These are phyloP conservation scores for Lasioglossum leucozonium DNA, from an alignment of 2,888 invertebrate species.

Conservation along the genomic window DNA sequence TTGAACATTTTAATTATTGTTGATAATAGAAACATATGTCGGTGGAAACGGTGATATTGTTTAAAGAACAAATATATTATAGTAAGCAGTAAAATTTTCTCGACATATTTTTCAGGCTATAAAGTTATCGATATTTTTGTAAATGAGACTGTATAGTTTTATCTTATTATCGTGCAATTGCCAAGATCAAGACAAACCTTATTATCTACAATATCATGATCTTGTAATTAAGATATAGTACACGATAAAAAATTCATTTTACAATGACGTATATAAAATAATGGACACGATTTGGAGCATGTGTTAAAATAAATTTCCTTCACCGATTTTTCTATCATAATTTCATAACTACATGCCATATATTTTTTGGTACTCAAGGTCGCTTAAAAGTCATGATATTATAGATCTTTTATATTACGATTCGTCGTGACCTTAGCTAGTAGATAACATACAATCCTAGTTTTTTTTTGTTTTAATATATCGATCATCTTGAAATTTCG, in stretches of 20 bases:
- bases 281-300: no score
- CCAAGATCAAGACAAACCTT: neutral
- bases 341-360: neutral
- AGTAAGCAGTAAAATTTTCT: neutral
- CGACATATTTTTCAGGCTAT: neutral
- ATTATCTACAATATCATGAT: neutral
- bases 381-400: neutral
- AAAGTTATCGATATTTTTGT: neutral
- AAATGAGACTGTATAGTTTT: neutral
- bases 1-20: neutral
- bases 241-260: no score
- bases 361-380: conserved; percentile 1
- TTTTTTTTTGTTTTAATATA: neutral
- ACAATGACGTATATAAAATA: no score
- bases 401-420: neutral
- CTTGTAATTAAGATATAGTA: neutral
- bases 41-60: neutral
- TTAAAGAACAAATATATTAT: neutral
- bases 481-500: neutral
- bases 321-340: neutral
- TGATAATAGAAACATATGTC: neutral
- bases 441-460: neutral
- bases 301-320: no score
- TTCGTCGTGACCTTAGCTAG: neutral
- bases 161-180: neutral